Evolutionary conservation across 2,113 vertebrate species (phyloP), one percentile per base, ranked within the genome.

Genomic region (Cebus imitator): DNA sequence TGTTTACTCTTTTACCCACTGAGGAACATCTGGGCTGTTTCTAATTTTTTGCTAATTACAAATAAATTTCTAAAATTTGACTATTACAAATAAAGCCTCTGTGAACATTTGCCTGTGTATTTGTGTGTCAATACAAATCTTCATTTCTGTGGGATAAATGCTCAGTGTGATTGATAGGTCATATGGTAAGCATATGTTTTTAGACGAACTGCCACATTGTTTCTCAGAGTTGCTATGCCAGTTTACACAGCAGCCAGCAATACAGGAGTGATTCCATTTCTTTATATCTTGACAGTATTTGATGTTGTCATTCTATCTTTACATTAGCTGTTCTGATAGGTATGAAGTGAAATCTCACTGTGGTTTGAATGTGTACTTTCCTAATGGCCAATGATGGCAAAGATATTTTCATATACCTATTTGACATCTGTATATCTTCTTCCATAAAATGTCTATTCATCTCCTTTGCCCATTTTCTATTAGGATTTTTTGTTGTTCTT

Each of bases 401-500:
- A 88, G 35, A 61, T n/a, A 55, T 90, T 91, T 89, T 86, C 40
- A 79, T 14, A 66, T 18, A 79, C 55, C 43, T 94, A 37, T 86
- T 20, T 78, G 84, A 82, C 50, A 82, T 72, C 84, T 93, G 57
- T 14, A 58, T 43, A 35, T 78, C 14, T 50, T 76, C 10, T 79
- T 11, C 40, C 37, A 55, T 48, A 57, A 94, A 92, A 91, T 76
- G 58, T 40, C 45, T 79, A 45, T 72, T 91, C 20, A 61, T 58
- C 72, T 91, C 27, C 61, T 94, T 78, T 92, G 80, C 25, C 45
- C 83, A 82, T 27, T 90, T 94, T 70, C 37, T 92, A 94, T 82
- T 23, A 73, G 5, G n/a, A 16, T 68, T 81, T 84, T 80, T 83
- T 75, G 64, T 48, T 48, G 43, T 50, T 40, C 2, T 75, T 72